phyloP scores from a whole-genome alignment of 2,888 invertebrate species.

The Drosophila affinis region DNA sequence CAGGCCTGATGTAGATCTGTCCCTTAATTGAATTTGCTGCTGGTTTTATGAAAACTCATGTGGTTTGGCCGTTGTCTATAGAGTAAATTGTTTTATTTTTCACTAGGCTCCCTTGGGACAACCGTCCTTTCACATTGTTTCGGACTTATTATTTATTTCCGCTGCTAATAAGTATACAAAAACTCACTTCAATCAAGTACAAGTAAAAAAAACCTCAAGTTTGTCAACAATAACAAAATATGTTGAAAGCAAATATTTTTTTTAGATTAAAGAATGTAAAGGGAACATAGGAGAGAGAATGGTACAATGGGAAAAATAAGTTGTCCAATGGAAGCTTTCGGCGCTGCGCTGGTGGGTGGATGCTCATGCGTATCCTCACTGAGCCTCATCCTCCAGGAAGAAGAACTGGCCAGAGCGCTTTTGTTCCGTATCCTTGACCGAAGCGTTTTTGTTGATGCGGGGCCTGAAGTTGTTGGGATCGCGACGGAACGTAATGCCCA shows the following conservation, averaged over 20 bases:
- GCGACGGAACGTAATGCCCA: constrained; percentile 98
- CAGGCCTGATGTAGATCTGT: neutral
- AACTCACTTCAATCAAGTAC: constrained; percentile 55
- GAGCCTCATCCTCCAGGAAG: constrained; percentile 94
- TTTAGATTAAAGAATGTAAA: constrained; percentile 55
- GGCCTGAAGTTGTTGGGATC: constrained; percentile 99
- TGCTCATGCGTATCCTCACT: neutral
- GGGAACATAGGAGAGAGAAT: constrained; percentile 40
- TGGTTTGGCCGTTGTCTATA: constrained; percentile 60
- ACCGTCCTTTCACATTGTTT: constrained; percentile 46
- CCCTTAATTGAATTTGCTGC: neutral
- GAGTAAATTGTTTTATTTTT: constrained; percentile 77
- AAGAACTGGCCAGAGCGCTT: constrained; percentile 99
- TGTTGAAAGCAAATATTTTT: constrained; percentile 40
- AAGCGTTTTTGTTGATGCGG: constrained; percentile 97
- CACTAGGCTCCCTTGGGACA: constrained; percentile 60
- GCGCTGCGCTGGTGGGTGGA: constrained; percentile 38
- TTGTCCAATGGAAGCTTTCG: constrained; percentile 27
- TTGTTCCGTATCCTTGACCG: constrained; percentile 99
- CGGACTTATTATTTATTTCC: constrained; percentile 47
- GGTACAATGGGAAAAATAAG: constrained; percentile 25
- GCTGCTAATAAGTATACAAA: constrained; percentile 58
- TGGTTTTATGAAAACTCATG: constrained; percentile 6
- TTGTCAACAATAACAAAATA: constrained; percentile 65
- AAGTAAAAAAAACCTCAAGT: constrained; percentile 40